A percentile compares a stretch with the other conserved stretches of the same genome.
Conservation (phyloP, 2,888 invertebrate species). For the Reticulitermes lucifugus region DNA sequence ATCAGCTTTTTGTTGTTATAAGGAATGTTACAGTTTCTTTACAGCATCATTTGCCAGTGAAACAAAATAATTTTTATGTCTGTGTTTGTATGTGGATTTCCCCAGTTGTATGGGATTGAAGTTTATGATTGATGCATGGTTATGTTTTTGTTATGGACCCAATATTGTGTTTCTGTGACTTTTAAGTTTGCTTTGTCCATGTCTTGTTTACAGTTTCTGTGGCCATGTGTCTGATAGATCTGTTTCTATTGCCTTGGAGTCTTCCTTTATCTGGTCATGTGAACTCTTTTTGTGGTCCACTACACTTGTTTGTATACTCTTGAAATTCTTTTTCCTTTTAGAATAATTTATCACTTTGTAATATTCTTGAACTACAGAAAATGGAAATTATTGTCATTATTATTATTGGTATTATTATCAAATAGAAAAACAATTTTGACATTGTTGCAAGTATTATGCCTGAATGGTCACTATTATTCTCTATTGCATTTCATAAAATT, state of each 20-base stretch:
- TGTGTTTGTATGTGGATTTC: conserved; percentile 60
- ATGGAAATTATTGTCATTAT: no score
- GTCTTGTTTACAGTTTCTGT: conserved; percentile 25
- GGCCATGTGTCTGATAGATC: background rate
- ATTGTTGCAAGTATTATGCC: background rate
- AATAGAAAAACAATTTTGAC: background rate
- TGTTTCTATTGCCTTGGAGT: conserved; percentile 13
- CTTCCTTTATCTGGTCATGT: conserved; percentile 25
- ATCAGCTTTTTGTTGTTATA: conserved; percentile 17
- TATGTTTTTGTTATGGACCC: conserved; percentile 63
- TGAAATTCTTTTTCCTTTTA: conserved; percentile 28
- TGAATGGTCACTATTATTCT: conserved; percentile 14
- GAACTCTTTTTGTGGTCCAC: conserved; percentile 29
- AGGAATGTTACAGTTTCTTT: conserved; percentile 8
- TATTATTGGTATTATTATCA: background rate
- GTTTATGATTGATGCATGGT: conserved; percentile 61
- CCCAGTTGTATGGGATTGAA: conserved; percentile 54
- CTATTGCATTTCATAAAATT: conserved; percentile 12
- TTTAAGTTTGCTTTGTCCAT: conserved; percentile 67
- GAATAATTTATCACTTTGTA: conserved; percentile 2
- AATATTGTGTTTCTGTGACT: conserved; percentile 73
- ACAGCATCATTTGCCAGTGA: conserved; percentile 3
- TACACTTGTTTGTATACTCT: conserved; percentile 22
- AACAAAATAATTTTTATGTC: conserved; percentile 53
- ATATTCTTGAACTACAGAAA: background rate